Evolutionary conservation across 2,888 invertebrate genomes (phyloP), one percentile per base, ranked within the genome.

Genomic region (Leucania comma): DNA sequence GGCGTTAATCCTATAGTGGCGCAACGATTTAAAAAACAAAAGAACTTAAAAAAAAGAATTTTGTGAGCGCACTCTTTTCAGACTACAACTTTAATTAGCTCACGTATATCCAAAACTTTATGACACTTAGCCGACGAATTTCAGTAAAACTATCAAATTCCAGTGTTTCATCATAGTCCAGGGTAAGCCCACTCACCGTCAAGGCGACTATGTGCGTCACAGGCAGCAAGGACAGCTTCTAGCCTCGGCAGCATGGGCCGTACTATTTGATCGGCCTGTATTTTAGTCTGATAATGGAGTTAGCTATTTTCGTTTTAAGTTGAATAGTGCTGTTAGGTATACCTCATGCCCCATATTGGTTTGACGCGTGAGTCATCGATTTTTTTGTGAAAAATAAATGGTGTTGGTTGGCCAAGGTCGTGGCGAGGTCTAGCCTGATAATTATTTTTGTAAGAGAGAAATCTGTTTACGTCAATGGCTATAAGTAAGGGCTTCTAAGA

Each of bases 121-220:
- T 5, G 3, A 14, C 2, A 42, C 17, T 42, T 17, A 17, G 42
- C 42, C 4, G 42, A 42, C 42, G 1, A 42, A 42, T 5, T 42
- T 42, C 17, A 17, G 17, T 17, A 20, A 42, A 42, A 42, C 42
- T 42, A 42, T 42, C 42, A 20, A 42, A 42, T 42, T 42, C 42
- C 42, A 42, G 74, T 80, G 75, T 80, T 84, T 76, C 71, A 81
- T 82, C 82, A 84, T 81, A 87, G 86, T 79, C 85, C 81, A 85
- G 80, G 82, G 81, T 79, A 75, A 83, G 79, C 78, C 86, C 88
- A 89, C 89, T 89, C 85, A 87, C 74, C 81, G 74, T 82, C 92
- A 93, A 92, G 93, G 93, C 88, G 78, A 89, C 69, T 58, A 71
- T 70, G 89, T 93, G 93, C 94, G 94, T 94, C 94, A 93, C 88